Base-by-base conservation (phyloP, 2,113 vertebrate species). In the Clarias gariepinus region DNA sequence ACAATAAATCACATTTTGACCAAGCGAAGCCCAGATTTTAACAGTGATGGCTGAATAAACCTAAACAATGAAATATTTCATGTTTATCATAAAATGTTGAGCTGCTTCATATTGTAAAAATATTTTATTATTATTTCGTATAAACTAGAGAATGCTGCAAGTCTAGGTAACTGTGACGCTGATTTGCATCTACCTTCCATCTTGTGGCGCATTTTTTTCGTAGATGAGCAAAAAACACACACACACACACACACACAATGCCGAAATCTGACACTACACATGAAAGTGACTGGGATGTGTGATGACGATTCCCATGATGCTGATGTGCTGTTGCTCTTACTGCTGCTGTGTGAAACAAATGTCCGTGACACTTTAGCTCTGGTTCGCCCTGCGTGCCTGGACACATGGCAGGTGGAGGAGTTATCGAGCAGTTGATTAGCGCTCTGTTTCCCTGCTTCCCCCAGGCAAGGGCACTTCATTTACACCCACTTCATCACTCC, bases 401-500 rank as follows among this genome's bases (percentile, higher is more conserved):
- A 71, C 85, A 80, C 78, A 80, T 86, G 13, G 33, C 63, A 58
- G 86, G 71, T 71, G 83, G 85, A 81, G 64, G 66, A 81, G 53
- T 87, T 68, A 87, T 60, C 10, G 74, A 88, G 66, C 58, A 80
- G 85, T 71, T 79, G 86, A 89, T 89, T 89, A 88, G 89, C 84
- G 81, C 86, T 89, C 74, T 86, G 84, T 86, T 85, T 88, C 79
- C 69, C 80, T 74, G 74, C 80, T 83, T 60, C 84, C 74, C 80
- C 19, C 8, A 89, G 85, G 76, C 66, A 80, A 28, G 66, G 85
- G 47, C 86, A 61, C 60, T 89, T 86, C 71, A 88, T 89, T 85
- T 79, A 88, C 52, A 82, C 74, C 81, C 55, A 83, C 60, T 64
- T 88, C 84, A 89, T 89, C 87, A 87, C 66, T 80, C 36, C 18